These are phyloP conservation scores for Pterostichus madidus DNA, from an alignment of 2,888 invertebrate genomes.

Conservation along the genomic window DNA sequence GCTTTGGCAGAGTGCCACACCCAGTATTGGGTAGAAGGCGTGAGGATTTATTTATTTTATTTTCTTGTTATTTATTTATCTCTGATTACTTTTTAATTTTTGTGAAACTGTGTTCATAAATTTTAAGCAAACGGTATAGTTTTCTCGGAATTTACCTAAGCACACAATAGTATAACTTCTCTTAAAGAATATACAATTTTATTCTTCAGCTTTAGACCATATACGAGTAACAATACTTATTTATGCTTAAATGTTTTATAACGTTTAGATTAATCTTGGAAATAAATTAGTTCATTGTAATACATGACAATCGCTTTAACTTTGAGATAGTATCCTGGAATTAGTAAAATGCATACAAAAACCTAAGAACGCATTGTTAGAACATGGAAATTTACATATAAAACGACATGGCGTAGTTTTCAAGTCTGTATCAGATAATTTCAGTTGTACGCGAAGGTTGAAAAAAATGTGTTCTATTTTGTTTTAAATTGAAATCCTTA, in stretches of 20 bases:
- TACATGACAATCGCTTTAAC: constrained; percentile 6
- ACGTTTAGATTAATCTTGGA: constrained; percentile 3
- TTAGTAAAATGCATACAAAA: constrained; percentile 23
- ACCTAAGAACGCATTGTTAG: constrained; percentile 9
- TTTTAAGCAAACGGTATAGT: too few relatives aligned
- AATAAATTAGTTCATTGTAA: constrained; percentile 40
- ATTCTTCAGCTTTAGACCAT: too few relatives aligned
- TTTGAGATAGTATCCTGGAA: neutral
- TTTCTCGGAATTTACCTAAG: too few relatives aligned
- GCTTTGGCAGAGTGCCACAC: too few relatives aligned
- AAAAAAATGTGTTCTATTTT: constrained; percentile 56
- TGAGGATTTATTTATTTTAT: too few relatives aligned
- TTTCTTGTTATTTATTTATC: too few relatives aligned
- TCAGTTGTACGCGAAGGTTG: constrained; percentile 9
- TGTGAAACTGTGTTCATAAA: too few relatives aligned
- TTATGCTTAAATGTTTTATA: neutral
- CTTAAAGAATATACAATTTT: too few relatives aligned
- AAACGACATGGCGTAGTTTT: constrained; percentile 32
- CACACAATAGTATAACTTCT: too few relatives aligned
- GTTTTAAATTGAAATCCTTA: constrained; percentile 52
- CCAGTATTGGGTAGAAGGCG: too few relatives aligned
- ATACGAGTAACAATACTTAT: constrained; percentile 1
- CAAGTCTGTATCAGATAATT: constrained; percentile 47
- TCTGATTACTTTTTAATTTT: too few relatives aligned
- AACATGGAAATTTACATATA: constrained; percentile 44